Percentiles rank a stretch among this genome's conserved stretches.
Conservation (phyloP, 2,113 vertebrate genomes). For the Lasiurus borealis region DNA sequence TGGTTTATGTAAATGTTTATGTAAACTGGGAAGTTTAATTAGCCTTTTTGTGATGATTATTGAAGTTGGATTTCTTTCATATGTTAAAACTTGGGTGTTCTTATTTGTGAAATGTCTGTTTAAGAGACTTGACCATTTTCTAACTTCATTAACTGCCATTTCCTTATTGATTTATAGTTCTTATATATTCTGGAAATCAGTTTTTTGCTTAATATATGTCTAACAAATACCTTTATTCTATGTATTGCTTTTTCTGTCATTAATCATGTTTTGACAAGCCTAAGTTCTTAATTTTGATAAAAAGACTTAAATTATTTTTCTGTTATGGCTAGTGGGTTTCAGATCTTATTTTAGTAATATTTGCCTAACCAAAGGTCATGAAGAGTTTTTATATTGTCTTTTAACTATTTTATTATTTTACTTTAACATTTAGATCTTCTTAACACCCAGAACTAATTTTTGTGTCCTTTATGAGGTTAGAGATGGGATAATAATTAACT, state of each 20-base stretch:
- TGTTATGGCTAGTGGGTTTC: neutral
- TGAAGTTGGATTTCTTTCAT: neutral
- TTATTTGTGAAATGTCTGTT: neutral
- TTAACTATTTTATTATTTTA: neutral
- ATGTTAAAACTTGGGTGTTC: neutral
- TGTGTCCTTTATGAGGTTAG: neutral
- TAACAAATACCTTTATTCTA: neutral
- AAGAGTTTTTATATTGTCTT: neutral
- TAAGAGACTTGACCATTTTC: neutral
- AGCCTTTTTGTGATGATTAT: neutral
- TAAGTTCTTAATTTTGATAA: neutral
- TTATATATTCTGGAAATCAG: neutral
- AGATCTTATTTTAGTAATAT: neutral
- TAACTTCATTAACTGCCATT: neutral
- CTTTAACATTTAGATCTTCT: slow-evolving; percentile 8
- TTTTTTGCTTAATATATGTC: neutral
- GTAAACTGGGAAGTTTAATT: neutral
- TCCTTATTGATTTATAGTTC: neutral
- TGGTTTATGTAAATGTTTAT: neutral
- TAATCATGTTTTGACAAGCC: neutral
- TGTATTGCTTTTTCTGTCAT: neutral
- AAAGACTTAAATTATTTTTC: neutral
- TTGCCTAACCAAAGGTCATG: neutral
- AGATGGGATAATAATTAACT: too few relatives aligned
- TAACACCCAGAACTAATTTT: neutral